phyloP scores from a whole-genome alignment of 2,888 invertebrate species.

The Aporophyla nigra region DNA sequence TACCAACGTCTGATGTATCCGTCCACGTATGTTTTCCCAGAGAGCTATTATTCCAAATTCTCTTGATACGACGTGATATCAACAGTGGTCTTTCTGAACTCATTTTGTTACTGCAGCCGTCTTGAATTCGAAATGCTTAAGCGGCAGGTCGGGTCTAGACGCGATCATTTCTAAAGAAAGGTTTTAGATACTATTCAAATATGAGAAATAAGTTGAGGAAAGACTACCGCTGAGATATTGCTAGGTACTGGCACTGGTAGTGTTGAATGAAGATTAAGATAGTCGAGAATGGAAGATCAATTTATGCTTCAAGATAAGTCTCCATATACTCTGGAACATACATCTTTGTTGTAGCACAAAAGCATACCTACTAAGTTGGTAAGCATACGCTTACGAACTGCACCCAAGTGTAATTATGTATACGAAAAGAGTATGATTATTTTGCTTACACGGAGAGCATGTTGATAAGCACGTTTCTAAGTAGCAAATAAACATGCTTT shows the following conservation, averaged over 20 bases:
- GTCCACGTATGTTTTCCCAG: not conserved
- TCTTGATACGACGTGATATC: not conserved
- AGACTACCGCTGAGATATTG: not conserved
- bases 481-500: not conserved
- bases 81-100: constrained; percentile 3
- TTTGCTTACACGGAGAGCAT: not conserved
- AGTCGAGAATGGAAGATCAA: not conserved
- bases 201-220: not conserved
- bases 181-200: constrained; percentile 22
- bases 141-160: constrained; percentile 24
- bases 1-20: not conserved
- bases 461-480: not conserved
- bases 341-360: not conserved
- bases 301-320: not conserved
- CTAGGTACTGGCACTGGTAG: no score
- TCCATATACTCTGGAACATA: not conserved
- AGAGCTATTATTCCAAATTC: not conserved
- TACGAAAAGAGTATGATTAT: not conserved
- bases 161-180: constrained; percentile 16
- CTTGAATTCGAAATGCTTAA: not conserved
- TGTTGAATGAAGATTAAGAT: not conserved
- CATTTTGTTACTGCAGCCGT: not conserved
- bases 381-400: not conserved
- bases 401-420: not conserved
- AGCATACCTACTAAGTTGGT: not conserved